These are phyloP conservation scores for Trinorchestia longiramus DNA, from an alignment of 1,140 invertebrate genomes.

Conservation along the genomic window DNA sequence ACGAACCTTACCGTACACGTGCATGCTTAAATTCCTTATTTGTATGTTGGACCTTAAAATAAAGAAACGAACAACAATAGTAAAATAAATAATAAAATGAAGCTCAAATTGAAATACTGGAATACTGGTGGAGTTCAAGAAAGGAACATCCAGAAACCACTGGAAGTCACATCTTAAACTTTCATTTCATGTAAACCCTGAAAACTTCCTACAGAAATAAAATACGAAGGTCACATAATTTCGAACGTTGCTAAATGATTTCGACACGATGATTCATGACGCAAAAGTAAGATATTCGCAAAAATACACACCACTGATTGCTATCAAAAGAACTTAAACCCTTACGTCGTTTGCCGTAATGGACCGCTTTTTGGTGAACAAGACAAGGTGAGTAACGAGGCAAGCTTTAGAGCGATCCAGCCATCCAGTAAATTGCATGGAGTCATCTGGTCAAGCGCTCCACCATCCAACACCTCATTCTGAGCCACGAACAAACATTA, in stretches of 20 bases:
- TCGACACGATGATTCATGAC: not conserved
- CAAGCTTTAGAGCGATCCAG: not conserved
- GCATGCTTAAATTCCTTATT: too few relatives aligned
- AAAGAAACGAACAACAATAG: not conserved
- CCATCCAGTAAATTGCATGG: not conserved
- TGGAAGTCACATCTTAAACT: not conserved
- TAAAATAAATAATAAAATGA: too few relatives aligned
- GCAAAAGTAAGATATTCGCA: not conserved
- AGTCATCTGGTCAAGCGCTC: not conserved
- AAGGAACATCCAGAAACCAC: too few relatives aligned
- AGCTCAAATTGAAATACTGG: too few relatives aligned
- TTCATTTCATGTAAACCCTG: not conserved
- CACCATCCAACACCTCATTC: not conserved
- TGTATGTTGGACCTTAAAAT: too few relatives aligned
- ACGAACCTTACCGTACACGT: too few relatives aligned
- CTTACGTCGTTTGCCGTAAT: not conserved
- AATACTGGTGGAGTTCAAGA: too few relatives aligned
- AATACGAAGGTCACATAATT: not conserved
- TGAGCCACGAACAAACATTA: not conserved
- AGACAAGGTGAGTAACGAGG: not conserved
- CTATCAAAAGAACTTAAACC: not conserved
- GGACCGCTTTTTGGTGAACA: not conserved
- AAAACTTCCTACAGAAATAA: not conserved
- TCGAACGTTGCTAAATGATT: not conserved
- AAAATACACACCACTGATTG: not conserved